Base-by-base conservation (phyloP, 2,113 vertebrate genomes). In the Tylochromis polylepis region DNA sequence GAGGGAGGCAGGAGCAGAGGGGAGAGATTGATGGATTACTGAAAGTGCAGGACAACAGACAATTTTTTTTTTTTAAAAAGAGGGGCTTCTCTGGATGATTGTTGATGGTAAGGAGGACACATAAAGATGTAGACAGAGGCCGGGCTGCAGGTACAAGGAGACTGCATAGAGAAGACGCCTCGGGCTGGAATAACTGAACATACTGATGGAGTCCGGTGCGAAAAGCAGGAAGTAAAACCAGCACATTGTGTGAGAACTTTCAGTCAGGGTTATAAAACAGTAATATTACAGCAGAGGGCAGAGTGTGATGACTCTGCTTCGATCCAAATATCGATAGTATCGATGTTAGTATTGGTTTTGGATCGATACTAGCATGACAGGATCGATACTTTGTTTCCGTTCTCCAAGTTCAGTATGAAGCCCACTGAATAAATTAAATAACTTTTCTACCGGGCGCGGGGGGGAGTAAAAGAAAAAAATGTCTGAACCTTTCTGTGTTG, bases 21-120 rank as follows among this genome's bases (percentile, higher is more conserved):
- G 29, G 12, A 27, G 55, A 18, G 51, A 9, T 27, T 2, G 84
- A 91, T 83, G 81, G 89, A 92, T 94, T 81, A 79, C 78, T 60
- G 11, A 60, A 56, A 46, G 31, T 84, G 27, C 57, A 65, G 85
- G 16, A 18, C 38, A 89, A 70, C 57, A 14, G 16, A 75, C 43
- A 56, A 36, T 24, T 84, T 15, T 29, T 5, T 49, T 70, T 34
- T 70, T 7, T 1, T 0, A 2, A 49, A 46, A 53, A 89, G 82
- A 75, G 85, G 85, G 81, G 75, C 27, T 70, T 55, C 36, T 79
- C 53, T 77, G 29, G 29, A 79, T 84, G 20, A 5, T 36, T 55
- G 65, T 53, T 3, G 36, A 46, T 6, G 15, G 38, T 70, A 8
- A 87, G 60, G 79, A 56, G 78, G 10, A 18, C 51, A 31, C 27